Evolutionary conservation across 2,113 vertebrate genomes (phyloP).

Genomic region (Psilopsiagon aurifrons): DNA sequence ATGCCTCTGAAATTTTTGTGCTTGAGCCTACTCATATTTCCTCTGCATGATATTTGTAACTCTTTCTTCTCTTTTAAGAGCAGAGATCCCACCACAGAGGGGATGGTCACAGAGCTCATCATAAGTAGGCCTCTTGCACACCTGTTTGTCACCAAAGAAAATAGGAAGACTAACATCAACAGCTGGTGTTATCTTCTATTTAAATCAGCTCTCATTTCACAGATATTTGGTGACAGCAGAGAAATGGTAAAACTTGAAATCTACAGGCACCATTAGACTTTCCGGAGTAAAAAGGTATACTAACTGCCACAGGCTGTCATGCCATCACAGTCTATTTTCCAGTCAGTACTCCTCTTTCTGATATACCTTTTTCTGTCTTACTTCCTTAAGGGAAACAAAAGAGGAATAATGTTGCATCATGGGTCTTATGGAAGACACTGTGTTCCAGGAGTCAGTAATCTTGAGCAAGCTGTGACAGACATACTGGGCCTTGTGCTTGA

Average conservation of each 20-base stretch:
- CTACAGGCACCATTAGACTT: neutral
- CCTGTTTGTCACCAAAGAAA: neutral
- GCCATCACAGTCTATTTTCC: neutral
- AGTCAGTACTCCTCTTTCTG: neutral
- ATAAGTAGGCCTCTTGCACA: neutral
- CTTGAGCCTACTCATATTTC: neutral
- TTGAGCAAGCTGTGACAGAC: neutral
- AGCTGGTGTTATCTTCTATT: neutral
- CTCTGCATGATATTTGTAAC: neutral
- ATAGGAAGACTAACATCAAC: neutral
- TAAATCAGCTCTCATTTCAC: neutral
- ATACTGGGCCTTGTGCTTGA: neutral
- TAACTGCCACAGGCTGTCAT: neutral
- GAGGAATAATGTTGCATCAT: neutral
- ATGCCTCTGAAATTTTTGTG: neutral
- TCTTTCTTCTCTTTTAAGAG: neutral
- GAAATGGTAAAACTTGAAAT: neutral
- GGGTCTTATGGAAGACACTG: neutral
- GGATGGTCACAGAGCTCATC: neutral
- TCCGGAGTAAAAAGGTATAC: neutral
- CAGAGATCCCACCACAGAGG: neutral
- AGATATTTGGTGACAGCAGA: slow-evolving; percentile 16
- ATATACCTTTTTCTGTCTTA: neutral
- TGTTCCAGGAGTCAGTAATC: neutral
- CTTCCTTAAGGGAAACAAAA: neutral